phyloP scores from a whole-genome alignment of 2,797 vertebrate species.

The Sebastes hubbsi region DNA sequence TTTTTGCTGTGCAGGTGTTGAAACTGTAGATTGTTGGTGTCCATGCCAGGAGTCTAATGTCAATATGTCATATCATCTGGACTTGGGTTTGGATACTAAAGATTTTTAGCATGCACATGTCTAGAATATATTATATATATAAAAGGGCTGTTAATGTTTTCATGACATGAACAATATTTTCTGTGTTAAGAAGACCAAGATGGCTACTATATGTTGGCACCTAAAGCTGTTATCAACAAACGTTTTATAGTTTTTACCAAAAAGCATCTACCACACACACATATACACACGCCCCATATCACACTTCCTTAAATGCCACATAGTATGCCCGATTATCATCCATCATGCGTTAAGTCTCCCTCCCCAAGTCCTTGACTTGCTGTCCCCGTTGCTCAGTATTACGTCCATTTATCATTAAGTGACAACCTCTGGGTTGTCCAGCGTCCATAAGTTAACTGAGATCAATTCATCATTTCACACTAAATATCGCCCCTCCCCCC shows the following conservation, averaged over 20 bases:
- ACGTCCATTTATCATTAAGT: constrained; percentile 65
- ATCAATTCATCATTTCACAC: constrained; percentile 67
- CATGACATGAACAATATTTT: neutral
- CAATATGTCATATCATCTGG: neutral
- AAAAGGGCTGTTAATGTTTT: no score
- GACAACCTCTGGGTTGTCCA: constrained; percentile 60
- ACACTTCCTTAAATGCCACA: constrained; percentile 42
- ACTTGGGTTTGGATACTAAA: neutral
- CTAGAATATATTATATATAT: neutral
- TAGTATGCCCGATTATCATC: constrained; percentile 52
- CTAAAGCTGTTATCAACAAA: neutral
- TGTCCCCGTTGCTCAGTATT: constrained; percentile 46
- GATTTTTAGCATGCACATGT: neutral
- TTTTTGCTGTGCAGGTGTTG: neutral
- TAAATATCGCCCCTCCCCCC: constrained; percentile 27
- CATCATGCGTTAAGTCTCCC: constrained; percentile 55
- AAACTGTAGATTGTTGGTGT: neutral
- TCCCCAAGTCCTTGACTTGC: constrained; percentile 61
- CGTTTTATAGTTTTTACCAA: neutral
- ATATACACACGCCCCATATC: neutral
- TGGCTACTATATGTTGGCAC: neutral
- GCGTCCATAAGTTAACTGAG: constrained; percentile 56
- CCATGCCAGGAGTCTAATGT: neutral
- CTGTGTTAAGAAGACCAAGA: neutral
- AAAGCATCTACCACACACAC: neutral